Base-by-base conservation (phyloP, 2,888 invertebrate species). In the Lithosia quadra region DNA sequence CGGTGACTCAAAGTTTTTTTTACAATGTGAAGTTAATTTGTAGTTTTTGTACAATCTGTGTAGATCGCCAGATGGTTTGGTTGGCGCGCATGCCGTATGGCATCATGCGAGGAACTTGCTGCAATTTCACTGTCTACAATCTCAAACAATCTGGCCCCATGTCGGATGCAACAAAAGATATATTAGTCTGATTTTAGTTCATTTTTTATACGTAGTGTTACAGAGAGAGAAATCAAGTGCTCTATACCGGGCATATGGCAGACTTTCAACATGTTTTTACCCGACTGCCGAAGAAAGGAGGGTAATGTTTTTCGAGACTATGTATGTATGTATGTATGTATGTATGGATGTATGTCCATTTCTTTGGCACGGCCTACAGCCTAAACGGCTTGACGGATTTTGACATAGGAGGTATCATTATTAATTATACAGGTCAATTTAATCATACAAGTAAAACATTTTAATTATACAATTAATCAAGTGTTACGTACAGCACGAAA, bases 71-170 rank as follows among this genome's bases (percentile, higher is more conserved):
- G 87, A 92, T 93, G 93, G 88, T 81, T 78, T 62, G 73, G 63
- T 49, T 73, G 73, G 65, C 59, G 70, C 88, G 90, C 82, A 87
- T 77, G 78, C 92, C 92, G 90, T 92, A 91, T 92, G 92, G 88
- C 88, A 86, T 78, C 75, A 63, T 66, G 58, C 53, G 64, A 73
- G 81, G 76, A 78, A 76, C 75, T 72, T 72, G 73, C 71, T 68
- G 86, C 87, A 92, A 91, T 92, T 92, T 92, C 85, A 81, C 89
- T 88, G 91, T 90, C 91, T 90, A 79, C 86, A 85, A 85, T 89
- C 87, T 86, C 84, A 80, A 79, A 83, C 88, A 88, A 90, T 90
- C 90, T 89, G 88, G 83, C 79, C 75, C 64, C 73, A 68, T 68
- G 78, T 79, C 77, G 80, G 75, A 79, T 78, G 68, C 63, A 73